Evolutionary conservation across 2,888 invertebrate genomes (phyloP).

Genomic region (Callyntrura sp.): DNA sequence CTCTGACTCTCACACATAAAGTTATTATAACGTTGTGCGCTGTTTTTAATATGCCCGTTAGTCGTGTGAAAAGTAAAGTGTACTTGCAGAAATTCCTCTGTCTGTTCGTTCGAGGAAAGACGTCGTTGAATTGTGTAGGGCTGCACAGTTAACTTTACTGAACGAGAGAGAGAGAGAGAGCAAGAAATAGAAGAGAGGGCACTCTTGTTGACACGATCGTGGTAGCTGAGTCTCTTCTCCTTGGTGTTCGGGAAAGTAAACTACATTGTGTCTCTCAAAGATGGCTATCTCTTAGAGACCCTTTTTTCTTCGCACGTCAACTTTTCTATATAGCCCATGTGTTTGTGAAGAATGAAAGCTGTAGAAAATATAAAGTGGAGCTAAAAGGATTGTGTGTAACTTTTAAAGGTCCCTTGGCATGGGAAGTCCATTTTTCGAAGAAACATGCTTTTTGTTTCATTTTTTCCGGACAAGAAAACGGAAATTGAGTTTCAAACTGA

Average conservation of each 20-base stretch:
- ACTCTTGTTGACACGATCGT: too few relatives aligned
- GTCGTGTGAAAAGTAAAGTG: background rate
- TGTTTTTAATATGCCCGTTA: conserved; percentile 37
- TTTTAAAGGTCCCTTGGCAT: background rate
- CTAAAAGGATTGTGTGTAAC: background rate
- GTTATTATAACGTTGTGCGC: background rate
- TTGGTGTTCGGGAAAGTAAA: too few relatives aligned
- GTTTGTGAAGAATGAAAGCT: too few relatives aligned
- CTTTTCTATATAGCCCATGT: too few relatives aligned
- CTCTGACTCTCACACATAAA: background rate
- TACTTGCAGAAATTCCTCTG: background rate
- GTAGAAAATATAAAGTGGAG: too few relatives aligned
- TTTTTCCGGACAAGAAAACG: conserved; percentile 39
- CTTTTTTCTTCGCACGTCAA: too few relatives aligned
- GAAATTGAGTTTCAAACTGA: conserved; percentile 78
- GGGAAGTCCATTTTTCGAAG: too few relatives aligned
- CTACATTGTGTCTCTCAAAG: background rate
- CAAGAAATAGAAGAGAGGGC: too few relatives aligned
- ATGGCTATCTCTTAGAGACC: too few relatives aligned
- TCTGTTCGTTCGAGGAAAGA: conserved; percentile 18
- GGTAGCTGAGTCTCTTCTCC: too few relatives aligned
- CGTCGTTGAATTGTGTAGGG: conserved; percentile 35
- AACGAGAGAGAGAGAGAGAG: background rate
- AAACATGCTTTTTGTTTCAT: conserved; percentile 41
- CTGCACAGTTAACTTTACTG: background rate